These are phyloP conservation scores for Phaonia tiefii DNA, from an alignment of 2,888 invertebrate genomes.

Conservation along the genomic window DNA sequence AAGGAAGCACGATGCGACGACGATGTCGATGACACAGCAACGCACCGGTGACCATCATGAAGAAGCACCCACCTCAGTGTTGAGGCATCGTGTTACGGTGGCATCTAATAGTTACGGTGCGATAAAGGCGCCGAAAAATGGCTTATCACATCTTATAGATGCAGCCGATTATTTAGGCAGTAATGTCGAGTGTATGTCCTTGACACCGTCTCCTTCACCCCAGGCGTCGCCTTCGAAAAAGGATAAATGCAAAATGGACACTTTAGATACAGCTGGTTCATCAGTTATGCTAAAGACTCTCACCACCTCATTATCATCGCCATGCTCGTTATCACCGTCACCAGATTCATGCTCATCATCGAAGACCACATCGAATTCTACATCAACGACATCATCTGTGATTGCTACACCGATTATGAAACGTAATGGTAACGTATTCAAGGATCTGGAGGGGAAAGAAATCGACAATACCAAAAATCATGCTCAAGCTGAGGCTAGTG, in stretches of 20 bases:
- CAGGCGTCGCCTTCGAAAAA: conserved; percentile 64
- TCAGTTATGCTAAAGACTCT: neutral
- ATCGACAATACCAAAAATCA: neutral
- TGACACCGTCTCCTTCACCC: conserved; percentile 75
- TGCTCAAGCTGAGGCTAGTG: neutral
- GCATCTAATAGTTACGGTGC: conserved; percentile 47
- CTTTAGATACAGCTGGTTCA: neutral
- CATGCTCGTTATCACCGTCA: conserved; percentile 45
- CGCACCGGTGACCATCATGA: conserved; percentile 48
- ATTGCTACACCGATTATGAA: conserved; percentile 66
- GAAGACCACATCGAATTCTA: conserved; percentile 65
- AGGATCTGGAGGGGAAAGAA: conserved; percentile 24
- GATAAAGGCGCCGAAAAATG: conserved; percentile 49
- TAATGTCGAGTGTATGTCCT: conserved; percentile 75
- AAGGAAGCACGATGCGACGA: conserved; percentile 64
- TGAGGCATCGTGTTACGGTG: conserved; percentile 72
- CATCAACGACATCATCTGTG: conserved; percentile 68
- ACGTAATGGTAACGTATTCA: conserved; percentile 58
- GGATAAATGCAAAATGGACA: conserved; percentile 45
- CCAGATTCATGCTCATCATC: conserved; percentile 59
- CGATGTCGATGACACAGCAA: conserved; percentile 66
- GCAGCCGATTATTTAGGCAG: conserved; percentile 73
- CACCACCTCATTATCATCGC: conserved; percentile 14
- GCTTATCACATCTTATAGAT: conserved; percentile 62
- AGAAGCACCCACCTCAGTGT: conserved; percentile 53